A percentile compares a stretch with the other conserved stretches of the same genome.
Evolutionary conservation across 2,888 invertebrate species (phyloP).

Genomic region (Cacoxenus indagator): DNA sequence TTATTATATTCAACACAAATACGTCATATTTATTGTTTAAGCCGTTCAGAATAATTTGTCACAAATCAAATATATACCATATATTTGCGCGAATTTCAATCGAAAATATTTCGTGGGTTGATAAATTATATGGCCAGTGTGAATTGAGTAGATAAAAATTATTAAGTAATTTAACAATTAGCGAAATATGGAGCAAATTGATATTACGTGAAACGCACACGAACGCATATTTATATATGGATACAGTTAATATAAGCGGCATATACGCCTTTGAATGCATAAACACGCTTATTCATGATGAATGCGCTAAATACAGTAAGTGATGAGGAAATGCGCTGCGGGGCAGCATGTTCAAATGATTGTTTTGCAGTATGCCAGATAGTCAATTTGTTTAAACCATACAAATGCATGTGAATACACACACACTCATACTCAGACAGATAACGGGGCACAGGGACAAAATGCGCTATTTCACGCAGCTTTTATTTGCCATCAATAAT

Average conservation of each 20-base stretch:
- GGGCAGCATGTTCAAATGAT: not conserved
- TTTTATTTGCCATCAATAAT: constrained; percentile 17
- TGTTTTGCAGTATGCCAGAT: constrained; percentile 20
- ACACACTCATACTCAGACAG: not conserved
- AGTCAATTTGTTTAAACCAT: constrained; percentile 17
- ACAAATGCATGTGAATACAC: not conserved
- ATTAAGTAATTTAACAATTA: constrained; percentile 58
- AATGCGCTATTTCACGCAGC: not conserved
- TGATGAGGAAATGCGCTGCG: not conserved
- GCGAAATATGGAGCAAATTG: constrained; percentile 48
- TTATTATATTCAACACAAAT: no score
- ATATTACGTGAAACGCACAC: constrained; percentile 31
- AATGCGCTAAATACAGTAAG: not conserved
- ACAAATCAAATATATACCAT: not conserved
- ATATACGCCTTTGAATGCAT: not conserved
- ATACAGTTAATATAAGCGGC: not conserved
- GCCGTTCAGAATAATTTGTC: not conserved
- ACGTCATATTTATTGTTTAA: no score
- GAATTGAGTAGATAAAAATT: constrained; percentile 37
- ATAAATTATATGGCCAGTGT: not conserved
- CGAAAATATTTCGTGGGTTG: not conserved
- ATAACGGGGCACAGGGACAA: not conserved
- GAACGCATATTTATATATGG: not conserved
- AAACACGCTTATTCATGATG: not conserved
- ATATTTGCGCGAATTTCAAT: not conserved